Conservation (phyloP, 2,797 vertebrate species). For the Simalia tracyae region DNA sequence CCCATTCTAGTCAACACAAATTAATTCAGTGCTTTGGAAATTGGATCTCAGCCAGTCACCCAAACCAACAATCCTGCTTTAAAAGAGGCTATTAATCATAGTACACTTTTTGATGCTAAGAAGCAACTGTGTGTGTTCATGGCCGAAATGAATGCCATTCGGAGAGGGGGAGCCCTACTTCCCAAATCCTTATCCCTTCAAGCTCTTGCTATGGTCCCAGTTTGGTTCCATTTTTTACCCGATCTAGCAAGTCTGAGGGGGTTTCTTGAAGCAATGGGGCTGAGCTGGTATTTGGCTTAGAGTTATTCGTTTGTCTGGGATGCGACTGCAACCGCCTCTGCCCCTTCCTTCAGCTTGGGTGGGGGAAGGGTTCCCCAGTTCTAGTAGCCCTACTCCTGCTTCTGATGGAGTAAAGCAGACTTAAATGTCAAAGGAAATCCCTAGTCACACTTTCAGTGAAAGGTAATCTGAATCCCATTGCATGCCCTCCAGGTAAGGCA, state of each 20-base stretch:
- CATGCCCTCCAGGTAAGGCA: constrained; percentile 74
- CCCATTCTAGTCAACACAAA: not conserved
- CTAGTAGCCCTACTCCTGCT: not conserved
- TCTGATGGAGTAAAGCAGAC: not conserved
- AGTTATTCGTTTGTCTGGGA: not conserved
- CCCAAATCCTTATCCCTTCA: not conserved
- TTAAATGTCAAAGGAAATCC: not conserved
- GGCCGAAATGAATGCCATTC: not conserved
- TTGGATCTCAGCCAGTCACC: not conserved
- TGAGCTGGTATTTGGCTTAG: not conserved
- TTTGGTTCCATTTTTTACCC: not conserved
- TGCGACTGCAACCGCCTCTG: not conserved
- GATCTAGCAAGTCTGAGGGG: not conserved
- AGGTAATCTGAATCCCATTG: not conserved
- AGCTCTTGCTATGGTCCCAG: not conserved
- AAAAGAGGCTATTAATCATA: not conserved
- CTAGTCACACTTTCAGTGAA: too few relatives aligned
- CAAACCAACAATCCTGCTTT: not conserved
- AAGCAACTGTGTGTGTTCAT: not conserved
- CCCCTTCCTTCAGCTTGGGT: not conserved
- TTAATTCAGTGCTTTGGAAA: not conserved
- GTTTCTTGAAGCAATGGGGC: not conserved
- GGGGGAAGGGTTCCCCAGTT: not conserved
- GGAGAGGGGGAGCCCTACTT: not conserved
- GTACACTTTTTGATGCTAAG: not conserved